Conservation (phyloP, 2,888 invertebrate genomes). For the Eupeodes luniger region DNA sequence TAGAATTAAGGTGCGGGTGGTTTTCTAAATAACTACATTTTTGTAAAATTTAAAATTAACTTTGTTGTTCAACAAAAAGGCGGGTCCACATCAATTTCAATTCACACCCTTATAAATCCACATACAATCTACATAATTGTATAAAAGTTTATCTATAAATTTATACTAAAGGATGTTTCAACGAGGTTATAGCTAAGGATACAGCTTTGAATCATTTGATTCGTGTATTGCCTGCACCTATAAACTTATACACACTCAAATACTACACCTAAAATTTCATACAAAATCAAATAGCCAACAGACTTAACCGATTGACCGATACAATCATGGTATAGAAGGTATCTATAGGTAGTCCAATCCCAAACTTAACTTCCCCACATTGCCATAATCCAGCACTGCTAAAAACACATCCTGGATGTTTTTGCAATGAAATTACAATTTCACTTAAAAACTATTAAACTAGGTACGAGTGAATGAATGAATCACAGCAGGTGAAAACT, state of each 20-base stretch:
- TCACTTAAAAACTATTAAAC: constrained; percentile 78
- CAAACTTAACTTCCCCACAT: neutral
- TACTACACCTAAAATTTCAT: too few species aligned
- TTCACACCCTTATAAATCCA: constrained; percentile 10
- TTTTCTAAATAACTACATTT: constrained; percentile 36
- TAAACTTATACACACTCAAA: neutral
- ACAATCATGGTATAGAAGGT: neutral
- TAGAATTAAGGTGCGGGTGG: constrained; percentile 22
- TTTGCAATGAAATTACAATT: constrained; percentile 75
- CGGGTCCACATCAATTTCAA: constrained; percentile 13
- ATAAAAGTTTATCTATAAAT: too few species aligned
- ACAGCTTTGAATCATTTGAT: too few species aligned
- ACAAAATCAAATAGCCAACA: constrained; percentile 23
- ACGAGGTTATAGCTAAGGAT: too few species aligned
- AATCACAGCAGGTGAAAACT: constrained; percentile 64
- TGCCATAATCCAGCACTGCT: neutral
- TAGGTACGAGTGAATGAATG: constrained; percentile 63
- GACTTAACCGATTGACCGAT: constrained; percentile 7
- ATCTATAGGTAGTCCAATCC: neutral
- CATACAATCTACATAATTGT: neutral
- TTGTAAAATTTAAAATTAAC: constrained; percentile 47
- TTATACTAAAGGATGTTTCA: too few species aligned
- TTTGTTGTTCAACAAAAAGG: constrained; percentile 37
- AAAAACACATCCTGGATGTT: constrained; percentile 45
- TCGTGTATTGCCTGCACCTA: too few species aligned